These are phyloP conservation scores for Micromussa lordhowensis DNA, from an alignment of 92 coral and sea anemone genomes.

Conservation along the genomic window DNA sequence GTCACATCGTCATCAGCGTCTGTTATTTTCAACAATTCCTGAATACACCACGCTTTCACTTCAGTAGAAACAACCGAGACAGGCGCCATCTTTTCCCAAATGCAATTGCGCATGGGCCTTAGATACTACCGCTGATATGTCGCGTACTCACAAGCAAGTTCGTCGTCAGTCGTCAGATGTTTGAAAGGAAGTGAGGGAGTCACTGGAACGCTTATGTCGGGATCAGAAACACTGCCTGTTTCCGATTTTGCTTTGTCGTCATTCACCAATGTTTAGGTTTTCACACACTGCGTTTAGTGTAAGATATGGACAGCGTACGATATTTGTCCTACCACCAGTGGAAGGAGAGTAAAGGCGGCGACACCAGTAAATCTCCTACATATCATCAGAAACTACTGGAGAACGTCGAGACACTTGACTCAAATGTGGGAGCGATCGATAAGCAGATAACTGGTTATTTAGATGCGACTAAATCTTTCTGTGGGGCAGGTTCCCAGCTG, in stretches of 20 bases:
- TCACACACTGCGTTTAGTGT: not conserved
- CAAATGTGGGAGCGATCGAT: slow-evolving; percentile 86
- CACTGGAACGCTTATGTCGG: slow-evolving; percentile 14
- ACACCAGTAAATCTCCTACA: slow-evolving; percentile 68
- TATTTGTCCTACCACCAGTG: slow-evolving; percentile 90
- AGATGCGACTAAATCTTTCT: slow-evolving; percentile 90
- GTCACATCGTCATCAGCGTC: slow-evolving; percentile 84
- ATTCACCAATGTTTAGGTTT: slow-evolving; percentile 30
- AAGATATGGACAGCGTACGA: slow-evolving; percentile 87
- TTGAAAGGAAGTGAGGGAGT: slow-evolving; percentile 14
- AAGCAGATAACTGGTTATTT: slow-evolving; percentile 86
- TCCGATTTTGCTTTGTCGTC: slow-evolving; percentile 21
- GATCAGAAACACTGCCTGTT: slow-evolving; percentile 2
- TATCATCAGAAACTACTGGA: slow-evolving; percentile 85
- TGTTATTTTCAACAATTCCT: slow-evolving; percentile 82
- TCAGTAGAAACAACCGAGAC: slow-evolving; percentile 57
- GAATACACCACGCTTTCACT: slow-evolving; percentile 80
- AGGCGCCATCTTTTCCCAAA: slow-evolving; percentile 78
- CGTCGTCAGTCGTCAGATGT: slow-evolving; percentile 3
- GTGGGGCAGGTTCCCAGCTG: slow-evolving; percentile 97
- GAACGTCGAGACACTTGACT: slow-evolving; percentile 85
- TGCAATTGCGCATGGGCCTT: slow-evolving; percentile 21
- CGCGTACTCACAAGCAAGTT: not conserved
- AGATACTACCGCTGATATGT: slow-evolving; percentile 15
- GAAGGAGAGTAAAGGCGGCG: slow-evolving; percentile 83